Percentiles rank a stretch among this genome's conserved stretches.
phyloP scores from a whole-genome alignment of 2,797 vertebrate genomes.

The Hozukius guyotensis region DNA sequence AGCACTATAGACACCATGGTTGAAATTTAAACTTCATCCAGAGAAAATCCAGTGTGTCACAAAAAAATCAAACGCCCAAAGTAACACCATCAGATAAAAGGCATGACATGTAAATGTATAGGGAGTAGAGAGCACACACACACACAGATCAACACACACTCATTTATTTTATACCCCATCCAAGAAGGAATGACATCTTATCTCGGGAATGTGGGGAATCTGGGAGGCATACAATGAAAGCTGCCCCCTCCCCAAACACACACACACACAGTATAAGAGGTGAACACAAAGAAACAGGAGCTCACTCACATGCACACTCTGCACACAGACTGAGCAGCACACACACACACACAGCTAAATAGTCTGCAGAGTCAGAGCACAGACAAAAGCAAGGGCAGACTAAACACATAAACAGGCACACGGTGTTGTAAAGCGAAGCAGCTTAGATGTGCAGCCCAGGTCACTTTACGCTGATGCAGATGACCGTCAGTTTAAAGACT shows the following conservation, averaged over 20 bases:
- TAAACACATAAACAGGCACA: conserved; percentile 31
- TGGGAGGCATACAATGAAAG: conserved; percentile 62
- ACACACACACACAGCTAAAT: not conserved
- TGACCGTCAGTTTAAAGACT: conserved; percentile 31
- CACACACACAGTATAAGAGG: conserved; percentile 32
- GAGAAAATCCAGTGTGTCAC: not conserved
- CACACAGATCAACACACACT: not conserved
- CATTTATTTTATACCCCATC: not conserved
- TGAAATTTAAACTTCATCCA: not conserved
- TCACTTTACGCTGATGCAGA: conserved; percentile 69
- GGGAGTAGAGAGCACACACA: not conserved
- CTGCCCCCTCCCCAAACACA: conserved; percentile 37
- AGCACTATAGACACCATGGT: not conserved
- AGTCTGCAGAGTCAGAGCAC: not conserved
- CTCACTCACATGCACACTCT: conserved; percentile 6
- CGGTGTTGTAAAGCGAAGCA: conserved; percentile 14
- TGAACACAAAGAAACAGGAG: conserved; percentile 58
- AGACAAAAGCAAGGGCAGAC: conserved; percentile 50
- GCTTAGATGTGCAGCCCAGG: conserved; percentile 37
- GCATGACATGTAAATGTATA: not conserved
- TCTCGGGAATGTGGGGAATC: conserved; percentile 73
- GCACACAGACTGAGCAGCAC: not conserved
- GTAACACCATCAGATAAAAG: not conserved
- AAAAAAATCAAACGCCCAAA: not conserved
- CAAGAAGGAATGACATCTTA: conserved; percentile 66